Evolutionary conservation across 2,797 vertebrate species (phyloP).

Genomic region (Ctenochaetus hawaiiensis): DNA sequence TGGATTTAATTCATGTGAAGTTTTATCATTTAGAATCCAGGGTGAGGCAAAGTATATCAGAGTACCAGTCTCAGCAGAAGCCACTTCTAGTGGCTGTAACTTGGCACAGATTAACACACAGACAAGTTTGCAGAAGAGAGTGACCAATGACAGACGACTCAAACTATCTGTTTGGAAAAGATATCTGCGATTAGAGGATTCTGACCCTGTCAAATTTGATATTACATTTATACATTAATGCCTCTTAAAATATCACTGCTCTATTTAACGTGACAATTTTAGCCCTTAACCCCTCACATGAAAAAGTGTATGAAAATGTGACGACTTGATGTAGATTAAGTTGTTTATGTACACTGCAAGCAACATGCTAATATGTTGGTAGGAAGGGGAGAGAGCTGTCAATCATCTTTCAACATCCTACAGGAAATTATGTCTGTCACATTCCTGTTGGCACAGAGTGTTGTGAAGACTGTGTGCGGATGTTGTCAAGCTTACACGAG

Average conservation of each 20-base stretch:
- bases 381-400: not conserved
- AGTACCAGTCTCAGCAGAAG: not conserved
- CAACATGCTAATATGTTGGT: not conserved
- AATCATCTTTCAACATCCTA: not conserved
- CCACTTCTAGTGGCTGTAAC: not conserved
- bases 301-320: not conserved
- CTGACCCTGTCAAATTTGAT: not conserved
- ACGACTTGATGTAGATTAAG: not conserved
- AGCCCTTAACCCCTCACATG: not conserved
- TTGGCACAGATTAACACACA: not conserved
- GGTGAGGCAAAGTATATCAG: not conserved
- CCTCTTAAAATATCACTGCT: not conserved
- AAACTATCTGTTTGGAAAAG: not conserved
- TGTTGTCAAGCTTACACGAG: slow-evolving; percentile 13
- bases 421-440: slow-evolving; percentile 17
- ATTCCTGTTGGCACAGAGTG: not conserved
- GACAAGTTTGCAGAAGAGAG: not conserved
- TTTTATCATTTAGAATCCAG: not conserved
- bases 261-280: not conserved
- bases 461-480: slow-evolving; percentile 6
- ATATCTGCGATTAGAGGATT: not conserved
- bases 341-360: not conserved
- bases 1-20: not conserved
- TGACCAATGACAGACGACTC: not conserved
- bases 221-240: not conserved